These are phyloP conservation scores for Drosophila paranaensis DNA, from an alignment of 2,888 invertebrate species.

Conservation along the genomic window DNA sequence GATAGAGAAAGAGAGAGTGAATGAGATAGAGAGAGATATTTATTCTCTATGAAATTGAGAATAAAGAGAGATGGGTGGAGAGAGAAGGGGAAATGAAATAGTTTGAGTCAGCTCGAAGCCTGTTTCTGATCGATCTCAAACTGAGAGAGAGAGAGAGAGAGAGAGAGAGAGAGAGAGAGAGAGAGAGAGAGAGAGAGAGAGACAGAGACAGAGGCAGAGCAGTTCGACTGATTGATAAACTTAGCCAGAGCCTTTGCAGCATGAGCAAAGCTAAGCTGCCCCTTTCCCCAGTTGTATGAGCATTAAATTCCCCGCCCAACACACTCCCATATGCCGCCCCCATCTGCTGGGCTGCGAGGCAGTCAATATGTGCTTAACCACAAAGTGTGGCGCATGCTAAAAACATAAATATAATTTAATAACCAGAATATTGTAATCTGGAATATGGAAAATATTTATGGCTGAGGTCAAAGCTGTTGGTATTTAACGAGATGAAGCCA, in stretches of 20 bases:
- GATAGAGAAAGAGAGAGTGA: background rate
- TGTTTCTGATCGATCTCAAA: background rate
- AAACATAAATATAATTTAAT: conserved; percentile 28
- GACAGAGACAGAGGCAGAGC: too few species aligned
- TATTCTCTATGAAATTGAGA: background rate
- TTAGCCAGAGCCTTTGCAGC: background rate
- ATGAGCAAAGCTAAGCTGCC: too few species aligned
- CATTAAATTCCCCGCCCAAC: background rate
- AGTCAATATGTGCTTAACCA: conserved; percentile 11
- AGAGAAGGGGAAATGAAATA: background rate
- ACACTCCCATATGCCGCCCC: background rate
- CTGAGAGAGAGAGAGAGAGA: background rate
- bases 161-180: background rate
- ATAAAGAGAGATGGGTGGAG: background rate
- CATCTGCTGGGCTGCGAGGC: too few species aligned
- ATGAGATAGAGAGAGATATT: background rate
- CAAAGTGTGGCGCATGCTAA: conserved; percentile 30
- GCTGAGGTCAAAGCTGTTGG: conserved; percentile 5
- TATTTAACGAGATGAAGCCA: background rate
- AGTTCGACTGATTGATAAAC: background rate
- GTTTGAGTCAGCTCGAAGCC: background rate
- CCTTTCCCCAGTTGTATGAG: background rate
- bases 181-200: too few species aligned
- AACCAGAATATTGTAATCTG: background rate
- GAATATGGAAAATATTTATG: conserved; percentile 5